Evolutionary conservation across 64 coral and sea anemone genomes (phyloP).

Genomic region (Pocillopora damicornis): DNA sequence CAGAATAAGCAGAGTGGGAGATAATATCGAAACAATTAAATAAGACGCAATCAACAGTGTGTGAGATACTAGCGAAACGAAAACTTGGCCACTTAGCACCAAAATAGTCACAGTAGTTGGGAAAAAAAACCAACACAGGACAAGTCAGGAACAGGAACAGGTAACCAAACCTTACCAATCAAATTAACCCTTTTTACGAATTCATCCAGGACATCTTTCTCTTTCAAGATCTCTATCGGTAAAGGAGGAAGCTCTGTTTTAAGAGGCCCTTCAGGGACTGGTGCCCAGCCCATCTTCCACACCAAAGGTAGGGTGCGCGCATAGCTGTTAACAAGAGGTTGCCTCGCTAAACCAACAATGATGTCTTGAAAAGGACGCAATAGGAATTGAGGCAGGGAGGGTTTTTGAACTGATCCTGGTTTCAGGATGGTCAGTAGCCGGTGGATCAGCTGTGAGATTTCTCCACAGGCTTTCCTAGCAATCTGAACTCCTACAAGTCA

Average conservation of each 20-base stretch:
- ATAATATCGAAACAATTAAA: neutral
- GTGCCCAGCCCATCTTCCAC: conserved; percentile 95
- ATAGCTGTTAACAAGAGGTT: conserved; percentile 92
- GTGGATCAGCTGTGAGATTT: conserved; percentile 74
- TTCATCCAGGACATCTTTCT: conserved; percentile 96
- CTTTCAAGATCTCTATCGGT: conserved; percentile 95
- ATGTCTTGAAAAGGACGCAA: conserved; percentile 63
- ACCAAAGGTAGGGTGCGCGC: conserved; percentile 85
- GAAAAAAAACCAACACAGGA: too few species aligned
- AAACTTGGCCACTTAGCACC: too few species aligned
- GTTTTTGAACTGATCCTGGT: conserved; percentile 25
- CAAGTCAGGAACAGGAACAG: neutral
- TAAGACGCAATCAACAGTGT: neutral
- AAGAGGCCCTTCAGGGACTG: conserved; percentile 65
- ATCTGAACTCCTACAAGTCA: conserved; percentile 56
- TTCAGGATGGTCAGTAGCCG: conserved; percentile 56
- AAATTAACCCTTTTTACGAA: conserved; percentile 89
- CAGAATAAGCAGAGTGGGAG: neutral
- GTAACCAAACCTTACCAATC: conserved; percentile 50
- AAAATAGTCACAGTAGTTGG: too few species aligned
- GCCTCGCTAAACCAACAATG: conserved; percentile 78
- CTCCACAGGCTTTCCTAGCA: conserved; percentile 63
- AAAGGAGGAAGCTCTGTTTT: conserved; percentile 85
- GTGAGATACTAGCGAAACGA: too few species aligned
- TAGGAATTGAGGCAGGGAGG: conserved; percentile 72